Evolutionary conservation across 2,797 vertebrate genomes (phyloP), one percentile per base, ranked within the genome.

Genomic region (Rhabdomys pumilio): DNA sequence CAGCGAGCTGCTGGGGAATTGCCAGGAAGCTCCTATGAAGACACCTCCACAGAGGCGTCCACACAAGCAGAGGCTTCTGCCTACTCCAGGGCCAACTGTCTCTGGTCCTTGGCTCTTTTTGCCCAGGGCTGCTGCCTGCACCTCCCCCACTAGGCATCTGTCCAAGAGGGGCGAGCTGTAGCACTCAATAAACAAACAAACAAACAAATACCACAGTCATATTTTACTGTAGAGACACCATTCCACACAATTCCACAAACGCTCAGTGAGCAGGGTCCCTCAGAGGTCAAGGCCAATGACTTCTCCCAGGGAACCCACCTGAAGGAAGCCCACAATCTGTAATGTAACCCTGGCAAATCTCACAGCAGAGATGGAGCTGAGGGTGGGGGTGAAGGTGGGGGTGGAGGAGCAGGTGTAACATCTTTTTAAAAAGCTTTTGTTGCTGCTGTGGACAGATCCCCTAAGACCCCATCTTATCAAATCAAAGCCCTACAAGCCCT

Each of bases 181-280:
- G 85, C 95, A 91, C 94, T 89, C 90, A 96, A 84, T 6, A 83
- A 61, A 82, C n/a, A 82, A 38, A 83, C 13, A 65, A 65, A 65
- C 17, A 67, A 50, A 85, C 4, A 72, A 72, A 72, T 5, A 80
- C 95, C 96, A 97, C 59, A 53, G 89, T 97, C 96, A 90, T 41
- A 79, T 97, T 96, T 97, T 93, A 98, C 96, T 94, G 96, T 84
- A 92, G 95, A 96, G 98, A 97, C 88, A 82, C 26, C 73, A 47
- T 59, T 91, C 57, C 96, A 83, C 89, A 77, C 75, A 97, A 96
- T 95, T 97, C 97, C 87, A 87, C 96, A 96, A 97, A 96, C 96
- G 95, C 75, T 63, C 29, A 20, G 89, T 93, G 72, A 72, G 53
- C 79, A 50, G 79, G 81, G 47, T 20, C 38, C 38, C 63, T 5